Evolutionary conservation across 2,797 vertebrate species (phyloP).

Genomic region (Pachyuromys duprasi): DNA sequence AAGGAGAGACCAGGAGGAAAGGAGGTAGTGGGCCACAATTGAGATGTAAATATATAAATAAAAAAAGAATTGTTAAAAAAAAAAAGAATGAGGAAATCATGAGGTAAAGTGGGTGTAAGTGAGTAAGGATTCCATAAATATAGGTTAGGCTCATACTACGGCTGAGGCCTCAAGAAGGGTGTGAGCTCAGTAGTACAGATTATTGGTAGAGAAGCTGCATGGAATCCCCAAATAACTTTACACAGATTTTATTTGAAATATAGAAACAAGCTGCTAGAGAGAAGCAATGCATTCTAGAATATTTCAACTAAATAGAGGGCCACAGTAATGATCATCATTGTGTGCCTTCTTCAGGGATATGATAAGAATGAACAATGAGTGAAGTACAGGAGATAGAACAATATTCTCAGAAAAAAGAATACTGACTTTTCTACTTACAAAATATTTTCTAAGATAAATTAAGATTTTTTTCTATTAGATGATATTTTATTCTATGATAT

Average conservation of each 20-base stretch:
- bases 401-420: neutral
- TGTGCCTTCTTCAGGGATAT: neutral
- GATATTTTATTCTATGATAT: neutral
- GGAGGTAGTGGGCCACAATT: no score
- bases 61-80: no score
- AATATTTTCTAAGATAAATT: neutral
- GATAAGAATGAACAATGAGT: neutral
- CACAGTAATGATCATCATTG: neutral
- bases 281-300: neutral
- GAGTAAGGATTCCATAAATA: neutral
- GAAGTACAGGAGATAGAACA: neutral
- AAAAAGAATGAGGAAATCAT: no score
- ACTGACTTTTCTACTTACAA: neutral
- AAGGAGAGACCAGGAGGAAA: no score
- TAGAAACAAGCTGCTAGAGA: neutral
- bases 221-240: neutral
- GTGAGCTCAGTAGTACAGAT: rapidly evolving
- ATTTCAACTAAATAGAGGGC: neutral
- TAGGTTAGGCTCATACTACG: rapidly evolving
- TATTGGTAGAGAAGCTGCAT: neutral
- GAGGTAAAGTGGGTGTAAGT: neutral
- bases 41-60: no score
- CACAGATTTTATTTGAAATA: neutral
- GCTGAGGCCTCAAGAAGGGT: rapidly evolving
- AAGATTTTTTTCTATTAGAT: neutral